A percentile compares a stretch with the other conserved stretches of the same genome.
These are phyloP conservation scores for Epicampocera succincta DNA, from an alignment of 2,888 invertebrate genomes.

Conservation along the genomic window DNA sequence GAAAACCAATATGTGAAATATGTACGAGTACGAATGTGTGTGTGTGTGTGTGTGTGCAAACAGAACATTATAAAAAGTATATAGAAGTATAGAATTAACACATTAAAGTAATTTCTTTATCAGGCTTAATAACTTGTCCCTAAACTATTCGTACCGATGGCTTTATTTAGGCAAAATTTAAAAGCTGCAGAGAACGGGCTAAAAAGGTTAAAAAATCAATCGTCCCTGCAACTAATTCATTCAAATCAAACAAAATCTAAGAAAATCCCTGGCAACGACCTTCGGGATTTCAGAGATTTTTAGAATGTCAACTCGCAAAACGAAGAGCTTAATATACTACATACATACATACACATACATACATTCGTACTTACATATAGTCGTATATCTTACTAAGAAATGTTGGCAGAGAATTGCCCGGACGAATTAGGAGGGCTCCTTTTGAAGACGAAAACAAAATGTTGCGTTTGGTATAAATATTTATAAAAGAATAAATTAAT, in stretches of 20 bases:
- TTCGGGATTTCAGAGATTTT: conserved; percentile 82
- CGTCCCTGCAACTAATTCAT: conserved; percentile 82
- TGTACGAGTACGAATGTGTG: too few species aligned
- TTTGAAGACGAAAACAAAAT: too few species aligned
- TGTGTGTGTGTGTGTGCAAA: too few species aligned
- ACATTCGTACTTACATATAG: conserved; percentile 13
- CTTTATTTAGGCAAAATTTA: conserved; percentile 1
- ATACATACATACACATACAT: too few species aligned
- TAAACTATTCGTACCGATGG: conserved; percentile 5
- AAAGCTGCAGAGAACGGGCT: conserved; percentile 5
- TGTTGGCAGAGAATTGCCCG: not conserved
- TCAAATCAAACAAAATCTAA: conserved; percentile 82
- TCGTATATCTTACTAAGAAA: not conserved
- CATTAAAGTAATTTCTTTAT: too few species aligned
- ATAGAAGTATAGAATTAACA: too few species aligned
- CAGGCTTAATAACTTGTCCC: conserved; percentile 24
- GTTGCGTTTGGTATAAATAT: too few species aligned
- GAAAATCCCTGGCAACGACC: conserved; percentile 82
- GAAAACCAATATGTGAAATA: too few species aligned
- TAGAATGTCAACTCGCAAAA: conserved; percentile 80
- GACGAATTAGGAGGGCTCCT: too few species aligned
- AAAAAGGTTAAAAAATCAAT: conserved; percentile 82
- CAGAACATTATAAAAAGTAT: too few species aligned
- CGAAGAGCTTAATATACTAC: conserved; percentile 52
- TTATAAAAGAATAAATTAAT: too few species aligned